Base-by-base conservation (phyloP, 2,797 vertebrate genomes). In the Hydrolagus colliei region DNA sequence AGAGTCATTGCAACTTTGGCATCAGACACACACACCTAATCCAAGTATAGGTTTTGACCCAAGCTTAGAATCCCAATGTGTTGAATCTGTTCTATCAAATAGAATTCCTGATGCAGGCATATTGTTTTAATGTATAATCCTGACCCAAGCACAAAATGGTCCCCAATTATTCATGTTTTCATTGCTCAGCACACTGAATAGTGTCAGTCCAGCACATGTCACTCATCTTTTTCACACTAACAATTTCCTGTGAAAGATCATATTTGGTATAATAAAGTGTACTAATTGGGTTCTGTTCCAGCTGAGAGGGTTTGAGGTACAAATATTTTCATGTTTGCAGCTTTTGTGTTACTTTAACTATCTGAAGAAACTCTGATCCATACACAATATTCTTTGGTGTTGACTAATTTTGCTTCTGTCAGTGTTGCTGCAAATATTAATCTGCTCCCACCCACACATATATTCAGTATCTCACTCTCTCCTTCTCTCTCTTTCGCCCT, bases 101-200 rank as follows among this genome's bases (percentile, higher is more conserved):
- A 68, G 27, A 82, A 82, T 82, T 82, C 79, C 79, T 82, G 63
- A 82, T 82, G 79, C 79, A 82, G 79, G 63, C 79, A 82, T 65
- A 82, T 67, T 27, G 68, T 41, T 82, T 68, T 35, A 82, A 82
- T 84, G 65, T 71, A 84, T 68, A 68, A 71, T 71, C 79, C 79
- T 84, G 79, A 84, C 68, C 65, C 79, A 84, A 84, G 79, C 79
- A 71, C 35, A 84, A 84, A 71, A 84, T 71, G 79, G 67, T 84
- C 67, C 32, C 79, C 79, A 84, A 84, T 84, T 84, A 71, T 84
- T 84, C 79, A 84, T 84, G 65, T 71, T 71, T 84, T 84, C 79
- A 71, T 84, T 68, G 79, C 79, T 71, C 79, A 84, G 79, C 79
- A 71, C 20, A 71, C 16, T 68, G 65, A 84, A 84, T 71, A 84